Base-by-base conservation (phyloP, 2,113 vertebrate genomes). In the Campylomormyrus tamandua region DNA sequence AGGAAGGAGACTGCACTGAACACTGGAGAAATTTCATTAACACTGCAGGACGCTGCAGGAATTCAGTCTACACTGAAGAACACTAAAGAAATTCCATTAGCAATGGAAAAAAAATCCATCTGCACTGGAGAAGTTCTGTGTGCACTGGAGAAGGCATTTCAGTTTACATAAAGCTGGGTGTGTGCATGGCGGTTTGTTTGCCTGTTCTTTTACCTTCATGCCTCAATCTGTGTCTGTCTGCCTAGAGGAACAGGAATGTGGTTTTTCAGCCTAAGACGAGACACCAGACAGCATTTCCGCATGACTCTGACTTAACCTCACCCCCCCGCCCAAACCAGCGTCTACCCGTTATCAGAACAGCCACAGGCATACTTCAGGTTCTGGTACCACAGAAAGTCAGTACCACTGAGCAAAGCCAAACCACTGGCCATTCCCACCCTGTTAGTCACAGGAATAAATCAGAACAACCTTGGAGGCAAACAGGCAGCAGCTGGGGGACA, bases 281-380 rank as follows among this genome's bases (percentile, higher is more conserved):
- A 62, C 52, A 80, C 74, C 90, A 90, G 87, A 90, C 74, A 17
- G 52, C 50, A 88, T 88, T 88, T 90, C 90, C 87, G 8, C 70
- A 89, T 48, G 35, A 35, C 45, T 9, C 58, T 48, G 88, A 21
- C 13, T 35, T 27, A 42, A 35, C 15, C 10, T 24, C 52, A 24
- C 66, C 62, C 6, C 70, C 15, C 46, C 13, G 31, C 62, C 48
- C 48, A 5, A 27, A 45, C 62, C 42, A 49, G 45, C 0, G 31
- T 53, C 50, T 87, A n/a, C 17, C 50, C 46, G 1, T 27, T 11
- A 87, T 87, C 48, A 87, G 49, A 19, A 56, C 31, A 17, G 13
- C 74, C 35, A 24, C 35, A 83, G 15, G 13, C 42, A 39, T n/a
- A 49, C 88, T 83, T 46, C 74, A 35, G 48, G 27, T 46, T 24